Conservation (phyloP, 2,888 invertebrate species). For the Ophion obscuratus region DNA sequence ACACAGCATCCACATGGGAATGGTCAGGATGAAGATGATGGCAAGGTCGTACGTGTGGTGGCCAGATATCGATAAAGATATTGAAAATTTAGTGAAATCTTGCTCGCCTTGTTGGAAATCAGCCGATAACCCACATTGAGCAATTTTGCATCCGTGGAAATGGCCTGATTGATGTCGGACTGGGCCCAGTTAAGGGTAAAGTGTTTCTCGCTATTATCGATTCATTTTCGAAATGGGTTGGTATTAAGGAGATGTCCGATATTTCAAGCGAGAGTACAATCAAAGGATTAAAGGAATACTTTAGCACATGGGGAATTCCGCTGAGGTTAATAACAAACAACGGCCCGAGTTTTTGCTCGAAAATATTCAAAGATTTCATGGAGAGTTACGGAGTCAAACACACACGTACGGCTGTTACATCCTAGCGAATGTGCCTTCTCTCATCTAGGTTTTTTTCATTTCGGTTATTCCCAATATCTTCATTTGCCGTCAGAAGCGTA, state of each 20-base stretch:
- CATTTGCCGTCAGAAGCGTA: too few relatives aligned
- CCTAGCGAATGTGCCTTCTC: too few relatives aligned
- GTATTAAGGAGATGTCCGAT: neutral
- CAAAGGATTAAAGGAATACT: neutral
- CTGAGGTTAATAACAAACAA: neutral
- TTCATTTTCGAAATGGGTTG: neutral
- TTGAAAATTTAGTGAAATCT: neutral
- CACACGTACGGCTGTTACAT: too few relatives aligned
- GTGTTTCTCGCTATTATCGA: neutral
- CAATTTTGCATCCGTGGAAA: neutral
- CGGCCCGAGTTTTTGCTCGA: neutral
- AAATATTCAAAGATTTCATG: neutral
- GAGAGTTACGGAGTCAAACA: too few relatives aligned
- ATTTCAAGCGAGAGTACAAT: neutral
- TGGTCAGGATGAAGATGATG: conserved; percentile 1
- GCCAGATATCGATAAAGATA: neutral
- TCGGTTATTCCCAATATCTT: too few relatives aligned
- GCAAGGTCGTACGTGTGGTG: conserved; percentile 18
- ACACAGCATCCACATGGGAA: neutral
- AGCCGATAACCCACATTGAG: neutral
- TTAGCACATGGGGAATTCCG: neutral
- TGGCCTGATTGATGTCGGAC: too few relatives aligned
- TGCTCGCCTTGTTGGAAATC: neutral
- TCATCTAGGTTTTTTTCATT: too few relatives aligned
- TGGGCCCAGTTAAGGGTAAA: neutral